Evolutionary conservation across 2,888 invertebrate genomes (phyloP).

Genomic region (Thereva nobilitata): DNA sequence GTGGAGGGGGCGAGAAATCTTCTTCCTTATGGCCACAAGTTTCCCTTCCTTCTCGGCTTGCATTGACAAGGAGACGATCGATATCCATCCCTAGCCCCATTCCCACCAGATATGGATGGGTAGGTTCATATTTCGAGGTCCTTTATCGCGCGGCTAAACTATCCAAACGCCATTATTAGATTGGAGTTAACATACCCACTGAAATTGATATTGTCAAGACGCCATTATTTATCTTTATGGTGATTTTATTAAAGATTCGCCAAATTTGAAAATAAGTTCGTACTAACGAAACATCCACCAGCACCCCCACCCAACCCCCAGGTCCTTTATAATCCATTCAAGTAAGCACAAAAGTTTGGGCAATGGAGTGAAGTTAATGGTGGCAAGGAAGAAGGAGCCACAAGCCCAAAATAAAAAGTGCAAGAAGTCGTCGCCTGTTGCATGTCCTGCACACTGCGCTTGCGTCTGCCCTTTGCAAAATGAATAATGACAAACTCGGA

Average conservation of each 20-base stretch:
- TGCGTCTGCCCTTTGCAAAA: constrained; percentile 6
- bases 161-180: constrained; percentile 16
- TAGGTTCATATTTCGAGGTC: constrained; percentile 35
- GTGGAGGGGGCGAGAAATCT: too few species aligned
- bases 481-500: not conserved
- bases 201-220: constrained; percentile 27
- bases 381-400: too few species aligned
- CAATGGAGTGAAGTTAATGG: too few species aligned
- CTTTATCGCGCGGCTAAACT: constrained; percentile 4
- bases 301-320: too few species aligned
- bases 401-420: too few species aligned
- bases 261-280: too few species aligned
- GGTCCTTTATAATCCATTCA: too few species aligned
- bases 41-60: not conserved
- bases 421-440: constrained; percentile 29
- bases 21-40: too few species aligned
- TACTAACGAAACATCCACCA: too few species aligned
- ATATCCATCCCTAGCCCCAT: constrained; percentile 17
- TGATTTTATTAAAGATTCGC: too few species aligned
- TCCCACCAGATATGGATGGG: constrained; percentile 1
- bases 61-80: constrained; percentile 35
- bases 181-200: constrained; percentile 28
- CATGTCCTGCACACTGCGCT: constrained; percentile 16
- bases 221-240: too few species aligned
- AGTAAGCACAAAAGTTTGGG: too few species aligned